Conservation (phyloP, 2,888 invertebrate species). For the Eubasilissa splendida region DNA sequence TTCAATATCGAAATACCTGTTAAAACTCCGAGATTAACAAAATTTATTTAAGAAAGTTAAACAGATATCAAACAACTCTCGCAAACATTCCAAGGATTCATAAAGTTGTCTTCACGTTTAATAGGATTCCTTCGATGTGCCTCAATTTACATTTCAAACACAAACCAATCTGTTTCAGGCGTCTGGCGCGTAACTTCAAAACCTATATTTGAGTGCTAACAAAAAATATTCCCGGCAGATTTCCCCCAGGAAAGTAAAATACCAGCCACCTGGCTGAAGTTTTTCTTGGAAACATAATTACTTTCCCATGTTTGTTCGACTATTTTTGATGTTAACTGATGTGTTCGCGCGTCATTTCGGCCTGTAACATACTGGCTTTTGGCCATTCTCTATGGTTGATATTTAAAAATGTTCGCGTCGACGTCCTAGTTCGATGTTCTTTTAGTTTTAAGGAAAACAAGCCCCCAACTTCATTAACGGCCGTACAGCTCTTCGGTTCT, state of each 20-base stretch:
- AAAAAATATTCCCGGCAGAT: conserved; percentile 10
- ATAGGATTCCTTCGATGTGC: not conserved
- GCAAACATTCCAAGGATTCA: no score
- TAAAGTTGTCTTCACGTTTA: conserved; percentile 14
- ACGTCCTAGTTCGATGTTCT: not conserved
- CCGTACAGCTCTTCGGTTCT: no score
- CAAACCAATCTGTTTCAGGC: conserved; percentile 12
- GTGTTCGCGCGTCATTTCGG: conserved; percentile 2
- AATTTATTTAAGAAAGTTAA: no score
- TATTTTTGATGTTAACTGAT: conserved; percentile 17
- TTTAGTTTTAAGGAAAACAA: no score
- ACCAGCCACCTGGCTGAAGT: conserved; percentile 22
- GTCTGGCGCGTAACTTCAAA: not conserved
- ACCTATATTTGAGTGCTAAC: not conserved
- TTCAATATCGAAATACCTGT: no score
- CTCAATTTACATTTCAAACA: conserved; percentile 31
- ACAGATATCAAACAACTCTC: no score
- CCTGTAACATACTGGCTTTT: not conserved
- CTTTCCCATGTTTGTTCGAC: conserved; percentile 1
- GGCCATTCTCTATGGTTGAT: conserved; percentile 13
- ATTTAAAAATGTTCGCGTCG: not conserved
- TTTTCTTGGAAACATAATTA: conserved; percentile 29
- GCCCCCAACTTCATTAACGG: no score
- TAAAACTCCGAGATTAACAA: no score
- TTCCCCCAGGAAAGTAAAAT: conserved; percentile 20